Evolutionary conservation across 2,888 invertebrate genomes (phyloP), one percentile per base, ranked within the genome.

Genomic region (Cheilosia impressa): DNA sequence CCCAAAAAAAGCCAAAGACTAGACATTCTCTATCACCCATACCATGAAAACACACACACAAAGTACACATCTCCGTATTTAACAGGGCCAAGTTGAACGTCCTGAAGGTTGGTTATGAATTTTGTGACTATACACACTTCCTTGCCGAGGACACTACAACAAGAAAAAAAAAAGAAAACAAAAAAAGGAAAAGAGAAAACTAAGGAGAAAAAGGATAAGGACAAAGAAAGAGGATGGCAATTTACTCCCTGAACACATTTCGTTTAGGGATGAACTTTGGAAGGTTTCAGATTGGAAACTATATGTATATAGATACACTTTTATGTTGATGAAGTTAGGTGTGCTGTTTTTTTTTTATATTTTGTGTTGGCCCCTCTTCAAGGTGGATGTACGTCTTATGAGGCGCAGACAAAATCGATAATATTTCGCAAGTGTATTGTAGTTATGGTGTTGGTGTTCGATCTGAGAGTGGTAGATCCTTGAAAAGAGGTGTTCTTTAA

Each of bases 11-110:
- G 38, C 38, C 13, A 52, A 22, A 69, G 83, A 66, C 83, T 75
- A 79, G 79, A 83, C 83, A 79, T 65, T 3, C 78, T 47, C 73
- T 43, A 31, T 34, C 22, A 6, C 41, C 52, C 34, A 38, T 2
- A 5, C 41, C 10, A 34, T 38, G 15, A n/a, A 38, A 60, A 63
- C 19, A 63, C 38, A 66, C 38, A 66, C 19, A 69, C 41, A 66
- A 41, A 17, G 13, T 4, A 41, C 13, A 27, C 2, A 45, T 34
- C 22, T 43, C 41, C 17, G 68, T 63, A 58, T 66, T 66, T 71
- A 71, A 60, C 58, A 75, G 63, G 80, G 76, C 84, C 84, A 80
- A 76, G 84, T 84, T 84, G 84, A 84, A 84, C 52, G 84, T 85
- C 81, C 84, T 85, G 71, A 71, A 66, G 53, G 60, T 81, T 85